Percentiles rank a stretch among this genome's conserved stretches.
phyloP scores from a whole-genome alignment of 2,113 vertebrate genomes.

The Dicerorhinus sumatrensis region DNA sequence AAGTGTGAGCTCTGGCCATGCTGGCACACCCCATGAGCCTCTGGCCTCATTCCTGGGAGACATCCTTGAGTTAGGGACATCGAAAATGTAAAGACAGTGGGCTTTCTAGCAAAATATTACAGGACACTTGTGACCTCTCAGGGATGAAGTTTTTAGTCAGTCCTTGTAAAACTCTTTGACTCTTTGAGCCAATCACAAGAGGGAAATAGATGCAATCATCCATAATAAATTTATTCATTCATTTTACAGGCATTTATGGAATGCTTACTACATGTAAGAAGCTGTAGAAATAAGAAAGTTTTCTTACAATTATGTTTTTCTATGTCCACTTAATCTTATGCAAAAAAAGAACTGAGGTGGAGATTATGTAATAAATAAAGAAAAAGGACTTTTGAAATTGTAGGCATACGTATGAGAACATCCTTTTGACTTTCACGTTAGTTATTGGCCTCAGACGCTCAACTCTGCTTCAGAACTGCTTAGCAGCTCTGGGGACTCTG shows the following conservation, averaged over 20 bases:
- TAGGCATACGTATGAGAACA: not conserved
- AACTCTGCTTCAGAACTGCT: not conserved
- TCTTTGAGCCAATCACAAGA: not conserved
- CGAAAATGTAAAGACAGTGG: not conserved
- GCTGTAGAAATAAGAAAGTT: not conserved
- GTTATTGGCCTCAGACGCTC: not conserved
- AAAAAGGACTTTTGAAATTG: not conserved
- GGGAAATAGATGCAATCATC: not conserved
- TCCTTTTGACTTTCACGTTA: not conserved
- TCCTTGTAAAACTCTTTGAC: not conserved
- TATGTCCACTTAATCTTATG: constrained; percentile 29
- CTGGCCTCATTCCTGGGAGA: fast-evolving
- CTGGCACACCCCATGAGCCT: too few relatives aligned
- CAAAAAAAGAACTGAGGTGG: not conserved
- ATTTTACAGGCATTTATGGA: not conserved
- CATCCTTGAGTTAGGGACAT: not conserved
- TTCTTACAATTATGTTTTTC: not conserved
- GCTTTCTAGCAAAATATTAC: not conserved
- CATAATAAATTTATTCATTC: not conserved
- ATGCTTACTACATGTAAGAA: not conserved
- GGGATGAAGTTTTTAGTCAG: not conserved
- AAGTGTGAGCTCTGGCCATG: not conserved
- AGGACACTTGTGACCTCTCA: not conserved
- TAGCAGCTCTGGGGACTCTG: not conserved
- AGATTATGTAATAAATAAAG: constrained; percentile 28